Percentiles rank a stretch among this genome's conserved stretches.
Conservation (phyloP, 2,113 vertebrate genomes). For the Petrocephalus microphthalmus region DNA sequence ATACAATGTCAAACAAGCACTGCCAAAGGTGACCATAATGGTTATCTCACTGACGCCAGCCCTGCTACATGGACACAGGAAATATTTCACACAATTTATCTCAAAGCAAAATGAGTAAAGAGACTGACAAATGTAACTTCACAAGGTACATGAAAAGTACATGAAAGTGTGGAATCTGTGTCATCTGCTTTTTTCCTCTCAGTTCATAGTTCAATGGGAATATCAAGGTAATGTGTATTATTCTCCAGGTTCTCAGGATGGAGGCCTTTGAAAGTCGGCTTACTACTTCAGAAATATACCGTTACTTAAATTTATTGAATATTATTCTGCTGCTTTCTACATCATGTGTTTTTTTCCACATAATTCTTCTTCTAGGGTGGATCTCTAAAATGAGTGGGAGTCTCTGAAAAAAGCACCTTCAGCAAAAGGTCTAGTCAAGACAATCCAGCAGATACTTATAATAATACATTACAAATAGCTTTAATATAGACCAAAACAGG, state of each 20-base stretch:
- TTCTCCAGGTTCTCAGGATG: neutral
- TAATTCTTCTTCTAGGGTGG: neutral
- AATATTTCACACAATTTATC: neutral
- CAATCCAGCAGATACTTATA: neutral
- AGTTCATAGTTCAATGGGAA: conserved; percentile 3
- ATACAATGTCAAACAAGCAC: neutral
- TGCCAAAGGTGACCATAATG: neutral
- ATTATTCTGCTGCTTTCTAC: neutral
- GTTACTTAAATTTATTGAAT: neutral
- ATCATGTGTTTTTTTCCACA: no score
- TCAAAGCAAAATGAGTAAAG: neutral
- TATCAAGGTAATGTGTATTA: neutral
- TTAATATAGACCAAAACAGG: neutral
- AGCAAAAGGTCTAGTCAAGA: neutral
- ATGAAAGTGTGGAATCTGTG: neutral
- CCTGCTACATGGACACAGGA: neutral
- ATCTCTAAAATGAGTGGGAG: neutral
- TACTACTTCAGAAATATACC: neutral
- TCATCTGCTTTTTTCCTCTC: neutral
- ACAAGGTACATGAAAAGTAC: neutral
- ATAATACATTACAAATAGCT: neutral
- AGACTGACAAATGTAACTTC: neutral
- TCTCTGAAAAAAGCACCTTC: neutral
- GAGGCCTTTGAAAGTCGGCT: neutral
- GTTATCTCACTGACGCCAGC: neutral